phyloP scores from a whole-genome alignment of 1,140 invertebrate species.

The Ephestia elutella region DNA sequence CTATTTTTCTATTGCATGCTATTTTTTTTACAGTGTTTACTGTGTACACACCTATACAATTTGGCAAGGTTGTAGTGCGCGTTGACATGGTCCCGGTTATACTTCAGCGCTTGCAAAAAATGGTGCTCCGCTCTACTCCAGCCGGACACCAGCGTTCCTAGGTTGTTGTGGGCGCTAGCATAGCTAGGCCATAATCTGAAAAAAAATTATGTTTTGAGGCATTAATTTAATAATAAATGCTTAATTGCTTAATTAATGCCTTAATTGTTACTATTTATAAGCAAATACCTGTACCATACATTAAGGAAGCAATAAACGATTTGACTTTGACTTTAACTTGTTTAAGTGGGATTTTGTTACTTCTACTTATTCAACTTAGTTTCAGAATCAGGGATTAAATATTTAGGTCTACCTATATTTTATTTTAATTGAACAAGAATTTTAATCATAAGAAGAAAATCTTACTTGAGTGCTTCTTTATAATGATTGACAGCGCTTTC shows the following conservation, averaged over 20 bases:
- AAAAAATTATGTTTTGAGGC: neutral
- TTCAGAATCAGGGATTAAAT: too few relatives aligned
- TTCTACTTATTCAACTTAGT: too few relatives aligned
- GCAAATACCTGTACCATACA: too few relatives aligned
- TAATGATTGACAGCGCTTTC: conserved; percentile 86
- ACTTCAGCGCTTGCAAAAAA: conserved; percentile 84
- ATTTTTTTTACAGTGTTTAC: too few relatives aligned
- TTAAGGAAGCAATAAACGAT: too few relatives aligned
- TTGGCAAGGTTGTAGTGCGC: conserved; percentile 91
- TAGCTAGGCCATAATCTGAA: conserved; percentile 88
- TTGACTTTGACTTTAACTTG: too few relatives aligned
- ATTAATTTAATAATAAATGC: neutral
- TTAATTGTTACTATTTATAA: too few relatives aligned
- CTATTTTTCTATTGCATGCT: too few relatives aligned
- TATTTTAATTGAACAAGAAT: too few relatives aligned
- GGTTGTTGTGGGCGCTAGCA: conserved; percentile 91
- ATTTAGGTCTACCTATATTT: too few relatives aligned
- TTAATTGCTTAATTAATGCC: too few relatives aligned
- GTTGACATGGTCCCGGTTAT: conserved; percentile 85
- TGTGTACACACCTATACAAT: conserved; percentile 80
- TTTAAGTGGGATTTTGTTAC: too few relatives aligned
- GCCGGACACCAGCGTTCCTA: conserved; percentile 84
- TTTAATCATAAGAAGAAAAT: neutral
- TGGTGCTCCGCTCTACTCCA: conserved; percentile 82
- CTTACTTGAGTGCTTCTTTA: conserved; percentile 86